A percentile compares a stretch with the other conserved stretches of the same genome.
phyloP scores from a whole-genome alignment of 2,888 invertebrate species.

The Sialis fuliginosa region DNA sequence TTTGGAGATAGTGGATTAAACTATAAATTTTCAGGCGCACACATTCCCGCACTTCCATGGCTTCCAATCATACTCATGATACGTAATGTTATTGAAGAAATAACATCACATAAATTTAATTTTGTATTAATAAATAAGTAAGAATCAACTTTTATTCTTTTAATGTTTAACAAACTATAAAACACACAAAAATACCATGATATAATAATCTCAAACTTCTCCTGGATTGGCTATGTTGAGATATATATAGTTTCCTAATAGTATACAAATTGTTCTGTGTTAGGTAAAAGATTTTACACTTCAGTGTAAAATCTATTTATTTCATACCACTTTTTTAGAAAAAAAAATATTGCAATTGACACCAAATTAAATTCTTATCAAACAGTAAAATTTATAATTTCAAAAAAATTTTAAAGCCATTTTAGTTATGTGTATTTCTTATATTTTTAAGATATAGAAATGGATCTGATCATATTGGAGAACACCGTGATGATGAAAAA shows the following conservation, averaged over 20 bases:
- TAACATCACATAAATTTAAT: slow-evolving; percentile 40
- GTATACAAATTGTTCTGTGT: no score
- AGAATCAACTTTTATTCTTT: slow-evolving; percentile 6
- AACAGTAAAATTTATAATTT: no score
- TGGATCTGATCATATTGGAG: slow-evolving; percentile 51
- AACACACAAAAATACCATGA: no score
- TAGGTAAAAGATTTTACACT: no score
- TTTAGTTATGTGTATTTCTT: slow-evolving; percentile 1
- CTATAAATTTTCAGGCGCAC: slow-evolving; percentile 45
- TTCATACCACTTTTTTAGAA: no score
- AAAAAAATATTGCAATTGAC: no score
- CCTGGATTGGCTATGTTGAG: no score
- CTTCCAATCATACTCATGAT: slow-evolving; percentile 30
- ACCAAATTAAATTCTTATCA: no score
- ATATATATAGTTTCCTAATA: no score
- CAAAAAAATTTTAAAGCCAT: background rate
- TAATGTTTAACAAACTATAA: no score
- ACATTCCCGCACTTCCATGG: slow-evolving; percentile 47
- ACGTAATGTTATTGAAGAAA: slow-evolving; percentile 28
- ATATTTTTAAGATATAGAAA: slow-evolving; percentile 37
- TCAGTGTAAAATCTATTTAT: no score
- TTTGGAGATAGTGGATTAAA: slow-evolving; percentile 44
- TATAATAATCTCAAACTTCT: no score
- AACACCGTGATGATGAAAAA: slow-evolving; percentile 51
- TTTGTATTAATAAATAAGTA: slow-evolving; percentile 52